Conservation (phyloP, 2,888 invertebrate species). For the Habroteleia sp. region DNA sequence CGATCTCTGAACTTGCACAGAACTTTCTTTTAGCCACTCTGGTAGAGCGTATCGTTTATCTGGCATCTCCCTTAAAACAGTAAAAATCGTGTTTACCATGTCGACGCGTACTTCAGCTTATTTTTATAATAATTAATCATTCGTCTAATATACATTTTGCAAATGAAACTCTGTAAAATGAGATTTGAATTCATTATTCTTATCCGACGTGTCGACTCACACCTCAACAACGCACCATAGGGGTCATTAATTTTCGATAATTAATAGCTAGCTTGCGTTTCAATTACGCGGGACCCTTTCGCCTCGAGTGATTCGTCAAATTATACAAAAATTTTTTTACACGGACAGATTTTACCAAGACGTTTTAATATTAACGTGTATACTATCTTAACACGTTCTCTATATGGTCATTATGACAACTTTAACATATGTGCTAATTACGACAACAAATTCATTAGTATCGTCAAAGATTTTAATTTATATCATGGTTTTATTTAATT, state of each 20-base stretch:
- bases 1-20: conserved; percentile 24
- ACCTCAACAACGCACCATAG: conserved; percentile 19
- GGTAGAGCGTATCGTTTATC: conserved; percentile 10
- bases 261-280: conserved; percentile 63
- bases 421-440: too few species aligned
- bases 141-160: conserved; percentile 48
- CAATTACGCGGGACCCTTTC: conserved; percentile 52
- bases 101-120: conserved; percentile 15
- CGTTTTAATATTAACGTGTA: conserved; percentile 34
- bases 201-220: conserved; percentile 50
- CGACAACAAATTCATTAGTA: too few species aligned
- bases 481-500: too few species aligned
- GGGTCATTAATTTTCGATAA: conserved; percentile 61
- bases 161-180: conserved; percentile 46
- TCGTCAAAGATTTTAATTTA: too few species aligned
- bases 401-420: too few species aligned
- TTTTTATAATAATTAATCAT: conserved; percentile 45
- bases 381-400: conserved; percentile 14
- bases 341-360: conserved; percentile 16
- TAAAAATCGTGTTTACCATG: conserved; percentile 25
- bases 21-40: conserved; percentile 13
- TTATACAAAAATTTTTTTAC: conserved; percentile 27
- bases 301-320: conserved; percentile 38
- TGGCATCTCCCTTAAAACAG: not conserved
- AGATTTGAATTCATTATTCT: conserved; percentile 53